These are phyloP conservation scores for Cryptophagus acutangulus DNA, from an alignment of 2,888 invertebrate genomes.

Conservation along the genomic window DNA sequence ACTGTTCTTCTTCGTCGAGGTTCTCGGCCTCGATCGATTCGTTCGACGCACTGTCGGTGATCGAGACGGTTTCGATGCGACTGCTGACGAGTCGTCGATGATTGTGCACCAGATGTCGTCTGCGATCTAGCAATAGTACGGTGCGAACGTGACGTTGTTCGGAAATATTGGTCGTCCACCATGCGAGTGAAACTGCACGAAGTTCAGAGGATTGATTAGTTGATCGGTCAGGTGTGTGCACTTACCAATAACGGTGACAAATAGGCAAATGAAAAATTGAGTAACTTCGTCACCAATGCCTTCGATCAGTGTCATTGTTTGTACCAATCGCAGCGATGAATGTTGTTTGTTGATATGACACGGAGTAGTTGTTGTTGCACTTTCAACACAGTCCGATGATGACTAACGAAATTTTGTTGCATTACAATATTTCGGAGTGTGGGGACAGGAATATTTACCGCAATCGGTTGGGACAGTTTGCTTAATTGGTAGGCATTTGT, in stretches of 20 bases:
- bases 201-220: too few relatives aligned
- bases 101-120: conserved; percentile 41
- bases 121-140: conserved; percentile 60
- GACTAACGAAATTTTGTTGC: too few relatives aligned
- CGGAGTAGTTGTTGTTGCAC: too few relatives aligned
- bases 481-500: too few relatives aligned
- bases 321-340: too few relatives aligned
- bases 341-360: too few relatives aligned
- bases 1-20: too few relatives aligned
- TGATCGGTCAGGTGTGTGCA: conserved; percentile 22
- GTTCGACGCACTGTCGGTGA: conserved; percentile 39
- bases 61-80: conserved; percentile 42
- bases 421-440: too few relatives aligned
- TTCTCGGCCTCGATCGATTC: too few relatives aligned
- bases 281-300: conserved; percentile 82
- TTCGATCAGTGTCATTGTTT: conserved; percentile 68
- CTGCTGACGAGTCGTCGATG: conserved; percentile 42
- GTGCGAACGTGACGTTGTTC: conserved; percentile 57
- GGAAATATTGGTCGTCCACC: conserved; percentile 71
- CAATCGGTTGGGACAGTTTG: too few relatives aligned
- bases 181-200: conserved; percentile 62
- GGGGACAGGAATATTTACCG: too few relatives aligned
- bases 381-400: too few relatives aligned
- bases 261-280: conserved; percentile 61
- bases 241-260: conserved; percentile 49